Evolutionary conservation across 1,140 invertebrate genomes (phyloP).

Genomic region (Drosophila ambigua): DNA sequence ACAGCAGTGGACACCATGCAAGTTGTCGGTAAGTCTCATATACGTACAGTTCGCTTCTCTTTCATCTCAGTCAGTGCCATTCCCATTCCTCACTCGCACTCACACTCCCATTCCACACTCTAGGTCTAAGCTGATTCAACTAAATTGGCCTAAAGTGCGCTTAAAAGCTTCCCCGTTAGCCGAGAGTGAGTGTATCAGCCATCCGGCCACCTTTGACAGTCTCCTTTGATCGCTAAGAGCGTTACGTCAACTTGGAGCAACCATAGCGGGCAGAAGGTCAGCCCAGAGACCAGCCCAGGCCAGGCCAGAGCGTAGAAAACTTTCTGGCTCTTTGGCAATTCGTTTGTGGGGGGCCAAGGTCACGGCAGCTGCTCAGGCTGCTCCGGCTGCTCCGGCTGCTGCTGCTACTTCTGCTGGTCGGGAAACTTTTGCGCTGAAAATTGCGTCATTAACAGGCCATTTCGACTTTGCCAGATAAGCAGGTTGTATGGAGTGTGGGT

Average conservation of each 20-base stretch:
- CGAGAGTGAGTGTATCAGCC: constrained; percentile 39
- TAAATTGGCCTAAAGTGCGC: constrained; percentile 60
- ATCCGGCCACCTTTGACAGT: constrained; percentile 51
- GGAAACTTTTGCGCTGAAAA: constrained; percentile 64
- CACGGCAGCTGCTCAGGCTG: constrained; percentile 30
- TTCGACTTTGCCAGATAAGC: constrained; percentile 57
- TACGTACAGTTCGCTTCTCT: not conserved
- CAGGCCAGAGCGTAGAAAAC: constrained; percentile 30
- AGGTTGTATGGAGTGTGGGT: constrained; percentile 9
- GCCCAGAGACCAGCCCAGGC: not conserved
- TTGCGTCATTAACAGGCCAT: constrained; percentile 80
- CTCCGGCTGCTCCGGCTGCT: constrained; percentile 17
- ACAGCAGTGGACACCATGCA: constrained; percentile 87
- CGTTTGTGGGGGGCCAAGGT: constrained; percentile 53
- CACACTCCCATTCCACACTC: too few species aligned
- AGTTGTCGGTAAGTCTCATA: constrained; percentile 89
- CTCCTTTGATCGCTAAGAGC: constrained; percentile 21
- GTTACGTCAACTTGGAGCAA: constrained; percentile 27
- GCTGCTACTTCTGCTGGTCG: constrained; percentile 31
- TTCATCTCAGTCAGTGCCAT: not conserved
- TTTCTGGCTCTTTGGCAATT: constrained; percentile 51
- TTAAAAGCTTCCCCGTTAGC: constrained; percentile 40
- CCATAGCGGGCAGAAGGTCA: not conserved
- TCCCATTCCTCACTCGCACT: too few species aligned
- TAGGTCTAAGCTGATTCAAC: constrained; percentile 36